phyloP scores from a whole-genome alignment of 2,797 vertebrate species.

The Gadopsis marmoratus region DNA sequence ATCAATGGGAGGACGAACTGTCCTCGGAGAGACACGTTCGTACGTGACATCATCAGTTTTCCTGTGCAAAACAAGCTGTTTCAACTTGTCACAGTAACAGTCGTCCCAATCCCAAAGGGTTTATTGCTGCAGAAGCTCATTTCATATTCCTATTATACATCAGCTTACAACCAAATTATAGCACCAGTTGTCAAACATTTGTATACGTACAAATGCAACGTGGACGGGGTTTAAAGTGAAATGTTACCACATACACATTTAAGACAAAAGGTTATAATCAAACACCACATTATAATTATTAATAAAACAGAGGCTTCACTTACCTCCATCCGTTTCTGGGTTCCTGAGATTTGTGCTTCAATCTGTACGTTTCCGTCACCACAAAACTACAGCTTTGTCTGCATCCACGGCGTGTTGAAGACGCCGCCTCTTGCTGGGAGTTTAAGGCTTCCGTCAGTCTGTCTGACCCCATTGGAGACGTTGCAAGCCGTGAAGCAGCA shows the following conservation, averaged over 20 bases:
- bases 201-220: not conserved
- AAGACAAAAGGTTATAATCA: not conserved
- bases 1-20: too few relatives aligned
- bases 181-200: not conserved
- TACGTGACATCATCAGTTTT: too few relatives aligned
- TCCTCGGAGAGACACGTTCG: too few relatives aligned
- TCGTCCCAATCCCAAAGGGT: too few relatives aligned
- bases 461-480: constrained; percentile 24
- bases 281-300: too few relatives aligned
- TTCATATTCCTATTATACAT: too few relatives aligned
- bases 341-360: too few relatives aligned
- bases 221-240: not conserved
- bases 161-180: not conserved
- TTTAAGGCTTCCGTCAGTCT: not conserved
- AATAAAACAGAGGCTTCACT: not conserved
- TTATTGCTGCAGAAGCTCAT: too few relatives aligned
- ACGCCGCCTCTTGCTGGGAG: not conserved
- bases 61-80: too few relatives aligned
- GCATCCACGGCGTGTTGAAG: constrained; percentile 7
- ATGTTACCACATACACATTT: not conserved
- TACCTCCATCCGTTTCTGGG: constrained; percentile 19
- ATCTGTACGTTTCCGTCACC: not conserved
- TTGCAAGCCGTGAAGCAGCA: constrained; percentile 48
- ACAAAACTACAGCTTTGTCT: not conserved
- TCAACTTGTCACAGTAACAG: too few relatives aligned